Base-by-base conservation (phyloP, 2,888 invertebrate genomes). In the Ornithoptera priamus region DNA sequence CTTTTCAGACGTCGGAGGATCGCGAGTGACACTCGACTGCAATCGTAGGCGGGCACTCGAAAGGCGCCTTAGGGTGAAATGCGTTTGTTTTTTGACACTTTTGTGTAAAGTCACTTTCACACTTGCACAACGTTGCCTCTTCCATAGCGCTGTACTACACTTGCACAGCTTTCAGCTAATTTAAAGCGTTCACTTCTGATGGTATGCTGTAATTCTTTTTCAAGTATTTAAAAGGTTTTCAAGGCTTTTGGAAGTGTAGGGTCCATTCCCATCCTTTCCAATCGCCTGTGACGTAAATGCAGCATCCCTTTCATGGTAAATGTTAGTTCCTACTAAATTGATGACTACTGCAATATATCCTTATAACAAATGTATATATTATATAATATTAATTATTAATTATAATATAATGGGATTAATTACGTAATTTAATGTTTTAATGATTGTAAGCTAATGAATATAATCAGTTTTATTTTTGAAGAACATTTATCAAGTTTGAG, bases 1-100 rank as follows among this genome's bases (percentile, higher is more conserved):
- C 72, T 78, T 76, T 80, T 73, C 72, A 78, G 75, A 71, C 69
- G 73, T 66, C 65, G 67, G 71, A 68, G 72, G 73, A 72, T 74
- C 72, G 72, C 70, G 62, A 65, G 70, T 62, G 67, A 73, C 71
- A 72, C 78, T 75, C 75, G 73, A 72, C 69, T 71, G 75, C 76
- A 80, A 81, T 81, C 75, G 77, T 58, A 50, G 64, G 62, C 68
- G 7, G 20, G 64, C 62, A 58, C 70, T 70, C 46, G 36, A 70
- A 53, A 68, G 39, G 50, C 66, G 62, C 58, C 70, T 70, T 66
- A 46, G 70, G 70, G 70, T 67, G 67, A 67, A 67, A 30, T 70
- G 36, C 70, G 63, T 70, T 70, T 70, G 70, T 70, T 70, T 70
- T 70, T 70, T 46, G 66, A 67, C 67, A 70, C 70, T 70, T 58